Base-by-base conservation (phyloP, 2,797 vertebrate genomes). In the Epinephelus coioides region DNA sequence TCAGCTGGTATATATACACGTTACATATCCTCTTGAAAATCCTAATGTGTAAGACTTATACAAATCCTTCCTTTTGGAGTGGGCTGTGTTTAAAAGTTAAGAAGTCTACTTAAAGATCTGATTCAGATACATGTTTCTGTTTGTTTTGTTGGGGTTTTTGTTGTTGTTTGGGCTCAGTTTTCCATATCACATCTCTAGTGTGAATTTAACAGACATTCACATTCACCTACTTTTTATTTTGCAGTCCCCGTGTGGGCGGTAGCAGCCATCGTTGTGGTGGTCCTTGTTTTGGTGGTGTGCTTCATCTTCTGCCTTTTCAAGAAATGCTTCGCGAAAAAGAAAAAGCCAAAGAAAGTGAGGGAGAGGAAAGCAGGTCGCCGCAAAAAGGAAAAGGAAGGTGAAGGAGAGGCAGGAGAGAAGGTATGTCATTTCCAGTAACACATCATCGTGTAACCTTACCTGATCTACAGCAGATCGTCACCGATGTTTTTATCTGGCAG, bases 171-270 rank as follows among this genome's bases (percentile, higher is more conserved):
- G 19, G 3, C 9, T 56, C 0, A 0, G 34, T 66, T 46, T 27
- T 27, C n/a, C 15, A 40, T 21, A 65, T 25, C 1, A 19, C 67
- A 3, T n/a, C 14, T 62, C n/a, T 27, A 27, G 44, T 64, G 14
- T 62, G 13, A 73, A 73, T 11, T 2, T 40, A 61, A n/a, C 18
- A 51, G 9, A 49, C 15, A 9, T 67, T 1, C 23, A 40, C 5
- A 51, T 21, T 56, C 2, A 34, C 50, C 27, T 77, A 7, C 34
- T 53, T 81, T 59, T 81, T 13, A 1, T 69, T 70, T 83, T 82
- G 17, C 92, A 98, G 97, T 97, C 82, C 97, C 97, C 1, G 90
- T 95, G 84, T 98, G 97, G 97, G 96, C 96, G 11, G 90, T 98
- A 38, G 96, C 93, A 72, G 95, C 96, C 78, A 96, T 97, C 23